Evolutionary conservation across 1,140 invertebrate species (phyloP), one percentile per base, ranked within the genome.

Genomic region (Nylanderia fulva): DNA sequence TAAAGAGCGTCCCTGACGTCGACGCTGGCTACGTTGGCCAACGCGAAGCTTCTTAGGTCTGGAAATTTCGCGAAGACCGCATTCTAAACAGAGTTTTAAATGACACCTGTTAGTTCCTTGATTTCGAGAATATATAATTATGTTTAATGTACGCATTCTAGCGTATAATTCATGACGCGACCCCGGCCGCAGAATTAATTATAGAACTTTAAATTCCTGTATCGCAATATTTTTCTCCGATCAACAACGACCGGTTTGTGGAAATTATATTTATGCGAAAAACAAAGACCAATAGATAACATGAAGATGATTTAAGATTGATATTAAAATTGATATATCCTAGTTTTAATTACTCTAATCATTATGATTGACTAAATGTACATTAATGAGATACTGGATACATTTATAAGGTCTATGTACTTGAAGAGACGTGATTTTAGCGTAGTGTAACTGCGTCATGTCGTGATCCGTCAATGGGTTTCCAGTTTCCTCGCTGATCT

Each of bases 401-500:
- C 13, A 24, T 60, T 24, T 24, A 27, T 60, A 27, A 60, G 27
- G 8, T 84, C 39, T 15, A 61, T 39, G 13, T 95, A 98, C 97
- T 96, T 99, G 98, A 68, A 99, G 94, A 0, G 97, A 97, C 39
- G 97, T 98, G 24, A 99, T 98, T 93, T 97, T 97, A 6, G 98
- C 96, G 92, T 99, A 99, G 95, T 99, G 99, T 29, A 98, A 93
- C 90, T 98, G 96, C 33, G 98, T 98, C 96, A 99, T 99, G 91
- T 99, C 98, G 86, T 98, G 96, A 92, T 99, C 98, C 0, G 97
- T 99, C 29, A 99, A 95, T 0, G 99, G 98, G 93, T 99, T 98
- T 0, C 99, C 99, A 2, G 97, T 98, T 89, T 98, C 97, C 93
- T 99, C 99, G 94, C 98, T 99, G 80, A 99, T 99, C 95, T 99